Evolutionary conservation across 2,888 invertebrate genomes (phyloP).

Genomic region (Tyria jacobaeae): DNA sequence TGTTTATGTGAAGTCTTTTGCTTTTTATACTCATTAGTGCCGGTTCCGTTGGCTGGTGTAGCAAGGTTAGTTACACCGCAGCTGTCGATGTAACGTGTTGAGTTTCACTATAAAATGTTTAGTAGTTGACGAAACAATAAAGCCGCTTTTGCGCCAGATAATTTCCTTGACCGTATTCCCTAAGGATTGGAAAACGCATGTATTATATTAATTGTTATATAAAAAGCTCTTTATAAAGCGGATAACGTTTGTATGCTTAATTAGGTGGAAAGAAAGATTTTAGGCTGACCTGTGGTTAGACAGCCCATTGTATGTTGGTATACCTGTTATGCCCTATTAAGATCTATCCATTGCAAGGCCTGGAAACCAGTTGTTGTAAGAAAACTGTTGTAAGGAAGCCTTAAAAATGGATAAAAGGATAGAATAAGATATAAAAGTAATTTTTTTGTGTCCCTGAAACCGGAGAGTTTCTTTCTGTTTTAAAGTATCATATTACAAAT

Average conservation of each 20-base stretch:
- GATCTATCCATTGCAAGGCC: no score
- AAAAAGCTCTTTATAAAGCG: no score
- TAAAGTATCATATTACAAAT: slow-evolving; percentile 65
- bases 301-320: no score
- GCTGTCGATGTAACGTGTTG: slow-evolving; percentile 66
- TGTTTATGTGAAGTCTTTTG: slow-evolving; percentile 30
- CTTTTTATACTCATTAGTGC: slow-evolving; percentile 39
- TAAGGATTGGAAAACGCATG: not conserved
- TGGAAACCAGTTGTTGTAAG: no score
- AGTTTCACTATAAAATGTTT: slow-evolving; percentile 64
- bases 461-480: slow-evolving; percentile 57
- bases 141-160: not conserved
- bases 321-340: no score
- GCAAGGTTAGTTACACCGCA: slow-evolving; percentile 61
- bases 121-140: not conserved
- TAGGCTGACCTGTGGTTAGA: no score
- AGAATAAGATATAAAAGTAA: slow-evolving; percentile 17
- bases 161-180: not conserved
- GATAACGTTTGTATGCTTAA: no score
- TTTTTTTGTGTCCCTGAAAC: slow-evolving; percentile 57
- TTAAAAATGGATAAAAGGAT: no score
- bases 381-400: not conserved
- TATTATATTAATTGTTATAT: no score
- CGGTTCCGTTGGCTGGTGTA: slow-evolving; percentile 39
- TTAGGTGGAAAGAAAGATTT: no score